Conservation (phyloP, 2,797 vertebrate genomes). For the Danio tinwini region DNA sequence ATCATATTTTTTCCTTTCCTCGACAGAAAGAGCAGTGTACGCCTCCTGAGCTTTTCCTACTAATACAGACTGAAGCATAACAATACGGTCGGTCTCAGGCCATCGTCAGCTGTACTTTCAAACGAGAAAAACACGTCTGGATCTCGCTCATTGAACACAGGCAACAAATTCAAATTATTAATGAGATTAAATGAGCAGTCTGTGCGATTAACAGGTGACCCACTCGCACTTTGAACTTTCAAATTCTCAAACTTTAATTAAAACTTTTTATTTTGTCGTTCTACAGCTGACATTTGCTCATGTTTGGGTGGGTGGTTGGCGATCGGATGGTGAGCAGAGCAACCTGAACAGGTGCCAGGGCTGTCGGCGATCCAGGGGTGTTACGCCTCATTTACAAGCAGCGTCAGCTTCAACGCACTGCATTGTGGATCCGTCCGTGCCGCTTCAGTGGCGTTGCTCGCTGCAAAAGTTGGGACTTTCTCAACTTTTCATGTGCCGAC, state of each 20-base stretch:
- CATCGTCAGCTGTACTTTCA: not conserved
- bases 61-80: not conserved
- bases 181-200: not conserved
- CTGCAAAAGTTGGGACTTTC: too few species aligned
- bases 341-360: too few species aligned
- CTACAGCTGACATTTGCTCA: not conserved
- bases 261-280: not conserved
- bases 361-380: too few species aligned
- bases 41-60: not conserved
- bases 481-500: too few species aligned
- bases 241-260: not conserved
- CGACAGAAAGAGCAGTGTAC: not conserved
- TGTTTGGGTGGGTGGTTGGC: too few species aligned
- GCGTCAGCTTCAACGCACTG: too few species aligned
- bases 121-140: not conserved
- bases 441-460: too few species aligned
- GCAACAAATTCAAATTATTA: not conserved
- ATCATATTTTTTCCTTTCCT: not conserved
- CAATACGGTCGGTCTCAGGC: not conserved
- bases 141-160: not conserved
- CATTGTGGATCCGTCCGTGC: too few species aligned
- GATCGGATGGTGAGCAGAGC: too few species aligned
- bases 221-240: not conserved
- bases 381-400: too few species aligned
- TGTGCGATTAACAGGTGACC: not conserved